phyloP scores from a whole-genome alignment of 2,888 invertebrate genomes.

The Acleris cristana region DNA sequence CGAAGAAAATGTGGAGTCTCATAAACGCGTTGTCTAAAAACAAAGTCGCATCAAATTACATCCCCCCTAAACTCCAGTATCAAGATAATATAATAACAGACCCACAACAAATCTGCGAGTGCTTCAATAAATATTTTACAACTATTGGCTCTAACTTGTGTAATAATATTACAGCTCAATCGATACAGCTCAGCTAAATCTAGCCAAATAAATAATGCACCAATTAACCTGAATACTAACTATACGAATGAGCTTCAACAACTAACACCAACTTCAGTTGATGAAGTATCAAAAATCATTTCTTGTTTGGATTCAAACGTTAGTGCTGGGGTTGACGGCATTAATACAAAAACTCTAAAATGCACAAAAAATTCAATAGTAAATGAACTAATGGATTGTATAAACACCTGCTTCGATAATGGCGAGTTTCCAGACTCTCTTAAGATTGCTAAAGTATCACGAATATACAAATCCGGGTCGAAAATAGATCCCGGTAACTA shows the following conservation, averaged over 20 bases:
- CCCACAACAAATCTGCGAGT: slow-evolving; percentile 2
- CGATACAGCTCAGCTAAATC: too few species aligned
- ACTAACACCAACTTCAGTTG: not conserved
- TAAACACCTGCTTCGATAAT: not conserved
- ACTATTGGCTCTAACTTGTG: slow-evolving; percentile 12
- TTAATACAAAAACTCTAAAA: slow-evolving; percentile 17
- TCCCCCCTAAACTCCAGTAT: slow-evolving; percentile 6
- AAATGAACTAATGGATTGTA: slow-evolving; percentile 5
- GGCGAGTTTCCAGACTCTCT: slow-evolving; percentile 3
- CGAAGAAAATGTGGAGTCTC: slow-evolving; percentile 18
- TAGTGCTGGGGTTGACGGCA: slow-evolving; percentile 17
- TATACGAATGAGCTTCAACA: not conserved
- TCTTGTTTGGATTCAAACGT: slow-evolving; percentile 9
- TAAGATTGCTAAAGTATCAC: slow-evolving; percentile 1
- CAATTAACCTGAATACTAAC: not conserved
- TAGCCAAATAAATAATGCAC: not conserved
- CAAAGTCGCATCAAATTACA: slow-evolving; percentile 7
- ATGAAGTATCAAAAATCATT: slow-evolving; percentile 25
- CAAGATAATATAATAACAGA: slow-evolving; percentile 13
- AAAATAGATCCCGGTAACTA: slow-evolving; percentile 5
- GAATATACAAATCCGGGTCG: slow-evolving; percentile 9
- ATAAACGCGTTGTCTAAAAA: slow-evolving; percentile 15
- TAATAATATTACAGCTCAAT: not conserved
- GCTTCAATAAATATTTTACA: slow-evolving; percentile 18
- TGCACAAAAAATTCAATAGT: slow-evolving; percentile 6